phyloP scores from a whole-genome alignment of 2,797 vertebrate species.

The Liparis tanakae region DNA sequence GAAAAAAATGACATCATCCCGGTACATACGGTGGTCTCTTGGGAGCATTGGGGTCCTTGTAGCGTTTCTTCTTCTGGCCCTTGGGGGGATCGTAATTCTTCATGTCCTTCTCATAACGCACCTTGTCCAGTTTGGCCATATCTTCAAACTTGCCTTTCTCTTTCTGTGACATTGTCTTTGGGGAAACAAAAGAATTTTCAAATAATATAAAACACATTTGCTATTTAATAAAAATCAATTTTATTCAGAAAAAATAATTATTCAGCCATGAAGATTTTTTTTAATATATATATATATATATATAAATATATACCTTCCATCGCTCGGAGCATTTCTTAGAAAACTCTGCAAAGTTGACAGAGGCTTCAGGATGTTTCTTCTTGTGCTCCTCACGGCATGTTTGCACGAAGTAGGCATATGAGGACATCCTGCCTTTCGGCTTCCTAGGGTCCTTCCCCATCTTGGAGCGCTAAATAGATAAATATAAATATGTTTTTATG shows the following conservation, averaged over 20 bases:
- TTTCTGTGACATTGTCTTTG: constrained; percentile 93
- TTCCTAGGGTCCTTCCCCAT: constrained; percentile 98
- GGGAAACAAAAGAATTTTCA: constrained; percentile 6
- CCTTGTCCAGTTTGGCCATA: constrained; percentile 94
- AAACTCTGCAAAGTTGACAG: constrained; percentile 97
- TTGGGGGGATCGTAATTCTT: constrained; percentile 94
- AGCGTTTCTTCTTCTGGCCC: constrained; percentile 94
- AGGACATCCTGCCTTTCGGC: constrained; percentile 98
- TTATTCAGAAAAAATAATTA: not conserved
- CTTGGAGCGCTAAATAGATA: constrained; percentile 69
- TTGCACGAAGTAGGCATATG: constrained; percentile 98
- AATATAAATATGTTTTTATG: not conserved
- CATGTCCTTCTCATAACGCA: constrained; percentile 97
- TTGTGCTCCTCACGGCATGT: constrained; percentile 98
- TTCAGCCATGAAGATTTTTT: not conserved
- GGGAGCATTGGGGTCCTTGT: constrained; percentile 97
- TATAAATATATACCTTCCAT: constrained; percentile 89
- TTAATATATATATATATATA: no score
- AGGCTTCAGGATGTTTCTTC: constrained; percentile 96
- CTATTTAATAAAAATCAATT: no score
- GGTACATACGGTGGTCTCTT: constrained; percentile 96
- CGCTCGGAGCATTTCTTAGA: constrained; percentile 98
- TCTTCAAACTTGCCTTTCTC: constrained; percentile 98
- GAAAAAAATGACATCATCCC: not conserved
- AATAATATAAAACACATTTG: not conserved